Base-by-base conservation (phyloP, 2,797 vertebrate genomes). In the Emydoidea blandingii region DNA sequence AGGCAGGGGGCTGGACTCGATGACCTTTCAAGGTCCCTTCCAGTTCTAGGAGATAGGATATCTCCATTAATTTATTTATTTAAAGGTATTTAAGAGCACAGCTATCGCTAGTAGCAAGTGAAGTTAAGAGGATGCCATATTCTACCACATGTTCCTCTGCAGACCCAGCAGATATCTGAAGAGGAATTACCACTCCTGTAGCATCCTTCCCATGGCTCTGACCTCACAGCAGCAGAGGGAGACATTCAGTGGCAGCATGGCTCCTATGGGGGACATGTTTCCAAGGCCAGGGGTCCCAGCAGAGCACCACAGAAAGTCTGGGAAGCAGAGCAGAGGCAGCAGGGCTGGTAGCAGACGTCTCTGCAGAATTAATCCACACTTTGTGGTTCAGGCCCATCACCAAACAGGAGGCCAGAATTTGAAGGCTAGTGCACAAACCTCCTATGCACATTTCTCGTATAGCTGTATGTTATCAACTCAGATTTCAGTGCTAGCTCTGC, bases 401-500 rank as follows among this genome's bases (percentile, higher is more conserved):
- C 25, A 74, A 41, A 44, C 3, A 68, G 5, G 68, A 91, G 91
- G 47, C 12, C 78, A 84, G 87, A 76, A 19, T 62, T 72, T 78
- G 25, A 12, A 34, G 83, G 34, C 11, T 53, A 29, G 29, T 34
- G 65, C 2, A 19, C 27, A 83, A 57, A 47, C 11, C 16, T 79
- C 34, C 56, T 37, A 1, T 74, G 31, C 49, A 27, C 50, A 25
- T 59, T 78, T 81, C 83, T 79, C 25, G 47, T 82, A 31, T 74
- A 29, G 5, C 34, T 27, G 3, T 8, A 14, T 54, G 41, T 34
- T n/a, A 29, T 29, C 56, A 44, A 31, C 15, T n/a, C 54, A 27
- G 41, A 81, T 76, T 91, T 89, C 78, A 87, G 72, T 88, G 57
- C 41, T 15, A 31, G 50, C 19, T 19, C 44, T 92, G 62, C 12